Percentiles rank a stretch among this genome's conserved stretches.
Evolutionary conservation across 92 coral and sea anemone genomes (phyloP).

Genomic region (Phenganax subtilis): DNA sequence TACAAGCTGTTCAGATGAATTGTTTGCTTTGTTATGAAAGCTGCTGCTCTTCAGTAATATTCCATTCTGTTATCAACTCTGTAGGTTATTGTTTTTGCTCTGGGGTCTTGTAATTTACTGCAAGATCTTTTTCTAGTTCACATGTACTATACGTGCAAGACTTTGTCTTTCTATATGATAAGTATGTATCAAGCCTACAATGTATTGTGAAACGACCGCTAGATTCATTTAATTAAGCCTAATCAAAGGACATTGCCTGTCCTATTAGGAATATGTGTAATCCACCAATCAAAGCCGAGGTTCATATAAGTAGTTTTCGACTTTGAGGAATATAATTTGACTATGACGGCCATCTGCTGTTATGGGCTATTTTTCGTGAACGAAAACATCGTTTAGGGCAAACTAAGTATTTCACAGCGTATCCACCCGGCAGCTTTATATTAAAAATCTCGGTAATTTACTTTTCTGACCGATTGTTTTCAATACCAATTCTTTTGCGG

Average conservation of each 20-base stretch:
- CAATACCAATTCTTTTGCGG: neutral
- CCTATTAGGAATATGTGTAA: neutral
- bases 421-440: neutral
- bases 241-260: constrained; percentile 10
- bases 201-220: neutral
- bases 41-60: constrained; percentile 1
- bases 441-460: neutral
- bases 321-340: constrained; percentile 6
- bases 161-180: neutral
- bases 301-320: neutral
- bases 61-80: neutral
- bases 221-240: constrained; percentile 2
- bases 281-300: constrained; percentile 16
- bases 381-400: constrained; percentile 21
- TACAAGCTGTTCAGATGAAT: constrained; percentile 5
- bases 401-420: neutral
- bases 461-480: neutral
- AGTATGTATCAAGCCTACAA: neutral
- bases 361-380: neutral
- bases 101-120: neutral
- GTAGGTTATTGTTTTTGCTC: neutral
- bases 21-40: constrained; percentile 15
- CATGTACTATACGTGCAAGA: neutral
- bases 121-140: neutral
- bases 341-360: constrained; percentile 17